A percentile compares a stretch with the other conserved stretches of the same genome.
Conservation (phyloP, 2,888 invertebrate genomes). For the Laothoe populi region DNA sequence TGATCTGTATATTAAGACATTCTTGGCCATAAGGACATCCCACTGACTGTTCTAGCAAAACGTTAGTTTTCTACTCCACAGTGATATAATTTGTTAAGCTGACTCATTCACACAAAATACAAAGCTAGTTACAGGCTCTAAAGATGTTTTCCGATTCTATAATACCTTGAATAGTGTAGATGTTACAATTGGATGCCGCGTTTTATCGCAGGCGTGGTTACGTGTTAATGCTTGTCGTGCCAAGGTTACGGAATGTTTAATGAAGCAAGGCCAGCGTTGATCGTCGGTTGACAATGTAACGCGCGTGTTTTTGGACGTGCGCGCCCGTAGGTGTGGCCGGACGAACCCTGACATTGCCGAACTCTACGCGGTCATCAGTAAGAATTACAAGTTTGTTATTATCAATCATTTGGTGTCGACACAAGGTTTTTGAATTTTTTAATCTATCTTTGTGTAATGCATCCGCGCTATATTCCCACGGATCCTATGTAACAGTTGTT, state of each 20-base stretch:
- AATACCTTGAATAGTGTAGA: neutral
- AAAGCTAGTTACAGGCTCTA: too few species aligned
- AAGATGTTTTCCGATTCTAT: neutral
- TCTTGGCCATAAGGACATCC: too few species aligned
- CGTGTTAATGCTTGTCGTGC: slow-evolving; percentile 11
- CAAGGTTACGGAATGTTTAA: slow-evolving; percentile 23
- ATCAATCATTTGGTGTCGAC: too few species aligned
- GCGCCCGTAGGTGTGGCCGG: neutral
- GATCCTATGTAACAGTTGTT: neutral
- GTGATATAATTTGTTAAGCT: too few species aligned
- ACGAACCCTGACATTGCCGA: slow-evolving; percentile 7
- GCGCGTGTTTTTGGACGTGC: slow-evolving; percentile 2
- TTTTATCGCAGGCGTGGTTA: slow-evolving; percentile 14
- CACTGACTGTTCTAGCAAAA: too few species aligned
- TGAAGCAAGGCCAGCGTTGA: slow-evolving; percentile 22
- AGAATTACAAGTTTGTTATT: neutral
- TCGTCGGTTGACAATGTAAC: neutral
- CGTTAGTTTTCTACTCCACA: too few species aligned
- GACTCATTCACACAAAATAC: neutral
- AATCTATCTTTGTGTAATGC: neutral
- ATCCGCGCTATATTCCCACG: neutral
- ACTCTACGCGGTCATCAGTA: neutral
- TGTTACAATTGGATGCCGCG: neutral
- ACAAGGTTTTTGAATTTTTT: neutral
- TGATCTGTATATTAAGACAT: too few species aligned